Conservation (phyloP, 2,888 invertebrate genomes). For the Stenolophus ochropezus region DNA sequence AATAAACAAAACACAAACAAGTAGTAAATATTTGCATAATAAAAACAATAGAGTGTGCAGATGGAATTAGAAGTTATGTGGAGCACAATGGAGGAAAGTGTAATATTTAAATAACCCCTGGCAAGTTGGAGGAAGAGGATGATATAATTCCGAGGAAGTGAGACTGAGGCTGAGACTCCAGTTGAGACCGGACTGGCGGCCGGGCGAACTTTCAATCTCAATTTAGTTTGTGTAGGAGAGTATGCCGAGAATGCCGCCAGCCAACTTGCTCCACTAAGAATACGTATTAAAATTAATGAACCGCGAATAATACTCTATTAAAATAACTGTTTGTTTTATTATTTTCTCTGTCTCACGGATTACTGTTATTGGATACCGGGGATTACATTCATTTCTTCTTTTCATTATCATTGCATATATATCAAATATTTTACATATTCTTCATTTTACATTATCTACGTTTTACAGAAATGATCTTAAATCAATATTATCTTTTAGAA, state of each 20-base stretch:
- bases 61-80: conserved; percentile 30
- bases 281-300: conserved; percentile 46
- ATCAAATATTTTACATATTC: too few relatives aligned
- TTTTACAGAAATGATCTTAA: too few relatives aligned
- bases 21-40: background rate
- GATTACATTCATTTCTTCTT: background rate
- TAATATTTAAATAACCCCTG: conserved; percentile 40
- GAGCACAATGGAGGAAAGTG: conserved; percentile 32
- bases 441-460: too few relatives aligned
- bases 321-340: conserved; percentile 49
- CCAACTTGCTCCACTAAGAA: conserved; percentile 32
- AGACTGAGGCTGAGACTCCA: background rate
- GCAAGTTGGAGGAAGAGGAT: conserved; percentile 35
- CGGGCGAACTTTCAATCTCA: conserved; percentile 44
- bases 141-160: conserved; percentile 24
- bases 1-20: background rate
- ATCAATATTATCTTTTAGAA: too few relatives aligned
- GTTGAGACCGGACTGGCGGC: background rate
- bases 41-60: background rate
- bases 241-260: conserved; percentile 24
- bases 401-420: too few relatives aligned
- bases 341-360: conserved; percentile 24
- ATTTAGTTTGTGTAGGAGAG: conserved; percentile 38
- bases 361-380: conserved; percentile 1
- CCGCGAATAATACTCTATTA: conserved; percentile 32